A percentile compares a stretch with the other conserved stretches of the same genome.
These are phyloP conservation scores for Pinna nobilis DNA, from an alignment of 1,140 invertebrate species.

Conservation along the genomic window DNA sequence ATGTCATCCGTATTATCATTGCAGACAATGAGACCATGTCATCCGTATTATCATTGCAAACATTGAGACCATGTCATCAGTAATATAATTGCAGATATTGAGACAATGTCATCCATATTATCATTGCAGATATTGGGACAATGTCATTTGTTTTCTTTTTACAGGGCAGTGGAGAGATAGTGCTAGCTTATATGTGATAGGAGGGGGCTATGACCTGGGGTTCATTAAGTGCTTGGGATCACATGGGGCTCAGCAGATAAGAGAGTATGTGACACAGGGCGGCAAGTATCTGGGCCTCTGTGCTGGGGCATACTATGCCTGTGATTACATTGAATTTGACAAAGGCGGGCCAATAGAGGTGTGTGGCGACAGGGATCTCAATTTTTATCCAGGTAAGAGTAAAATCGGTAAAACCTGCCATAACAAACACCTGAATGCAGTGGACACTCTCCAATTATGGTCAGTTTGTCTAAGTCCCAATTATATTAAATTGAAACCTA, in stretches of 20 bases:
- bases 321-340: conserved; percentile 71
- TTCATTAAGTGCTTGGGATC: conserved; percentile 59
- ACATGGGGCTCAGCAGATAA: conserved; percentile 56
- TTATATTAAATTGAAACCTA: background rate
- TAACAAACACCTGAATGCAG: background rate
- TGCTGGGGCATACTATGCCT: conserved; percentile 72
- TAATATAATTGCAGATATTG: too few species aligned
- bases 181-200: conserved; percentile 60
- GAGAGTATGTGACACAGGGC: conserved; percentile 65
- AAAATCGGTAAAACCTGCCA: background rate
- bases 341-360: conserved; percentile 68
- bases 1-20: background rate
- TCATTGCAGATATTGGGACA: background rate
- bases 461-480: background rate
- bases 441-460: background rate
- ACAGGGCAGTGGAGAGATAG: conserved; percentile 48
- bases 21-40: background rate
- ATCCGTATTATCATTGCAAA: background rate
- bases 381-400: conserved; percentile 69
- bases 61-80: background rate
- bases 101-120: background rate
- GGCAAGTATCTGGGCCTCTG: conserved; percentile 71
- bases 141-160: background rate
- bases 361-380: conserved; percentile 63
- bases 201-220: conserved; percentile 73